Base-by-base conservation (phyloP, 2,113 vertebrate genomes). In the Seriola quinqueradiata region DNA sequence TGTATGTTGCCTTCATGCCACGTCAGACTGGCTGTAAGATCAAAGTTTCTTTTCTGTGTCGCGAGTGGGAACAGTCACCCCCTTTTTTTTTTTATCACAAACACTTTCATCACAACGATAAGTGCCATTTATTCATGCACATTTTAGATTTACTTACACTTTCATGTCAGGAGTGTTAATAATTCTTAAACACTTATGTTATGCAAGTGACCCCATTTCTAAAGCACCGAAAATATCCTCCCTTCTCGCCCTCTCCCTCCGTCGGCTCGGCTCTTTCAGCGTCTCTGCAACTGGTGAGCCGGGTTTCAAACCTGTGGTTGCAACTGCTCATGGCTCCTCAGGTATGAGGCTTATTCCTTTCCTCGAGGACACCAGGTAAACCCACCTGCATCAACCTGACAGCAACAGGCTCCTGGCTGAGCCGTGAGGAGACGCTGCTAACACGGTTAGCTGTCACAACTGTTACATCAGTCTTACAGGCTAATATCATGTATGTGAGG, bases 21-120 rank as follows among this genome's bases (percentile, higher is more conserved):
- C 38, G 44, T 70, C 64, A 80, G 34, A 72, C 61, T 21, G 76
- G 81, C 77, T 84, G 32, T 44, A 23, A 81, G 55, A 82, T 87
- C 61, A 87, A 82, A 87, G 87, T 84, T 79, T 54, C 9, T 57
- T 13, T 8, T 75, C 74, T 61, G 40, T 55, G 74, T 77, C 61
- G 58, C 5, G 17, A 42, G 32, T 40, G 36, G 55, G 70, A 66
- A 55, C 32, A 57, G 52, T 63, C 55, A 13, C 50, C 23, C 21
- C 58, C 19, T 21, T 19, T 48, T 48, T 48, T 48, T 54, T 79
- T 75, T 86, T 28, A 70, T 67, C 71, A 55, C 52, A 14, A 57
- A 44, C 55, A 38, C 67, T 85, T 82, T 74, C 44, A 67, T 79
- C 72, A 57, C 59, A 34, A 21, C 17, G 25, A 40, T 73, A 65